These are phyloP conservation scores for Amphiura filiformis DNA, from an alignment of 35 echinoderm and acorn worm species.

Conservation along the genomic window DNA sequence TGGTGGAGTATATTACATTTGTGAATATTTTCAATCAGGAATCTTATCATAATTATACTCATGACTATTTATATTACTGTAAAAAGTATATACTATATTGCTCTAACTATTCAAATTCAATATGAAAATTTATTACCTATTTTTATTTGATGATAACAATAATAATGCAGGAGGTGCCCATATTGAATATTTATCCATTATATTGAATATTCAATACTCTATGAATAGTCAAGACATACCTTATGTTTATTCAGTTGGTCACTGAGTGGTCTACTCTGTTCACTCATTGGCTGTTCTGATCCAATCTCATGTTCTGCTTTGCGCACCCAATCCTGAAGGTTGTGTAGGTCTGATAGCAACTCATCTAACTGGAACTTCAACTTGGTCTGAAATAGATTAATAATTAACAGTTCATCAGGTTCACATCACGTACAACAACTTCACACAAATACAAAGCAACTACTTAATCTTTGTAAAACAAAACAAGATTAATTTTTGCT, in stretches of 20 bases:
- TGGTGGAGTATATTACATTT: background rate
- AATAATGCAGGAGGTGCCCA: no score
- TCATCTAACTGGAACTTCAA: slow-evolving; percentile 62
- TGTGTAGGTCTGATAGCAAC: slow-evolving; percentile 49
- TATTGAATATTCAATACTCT: no score
- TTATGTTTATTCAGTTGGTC: slow-evolving; percentile 96
- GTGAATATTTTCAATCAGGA: background rate
- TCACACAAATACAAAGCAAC: no score
- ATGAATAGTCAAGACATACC: no score
- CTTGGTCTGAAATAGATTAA: slow-evolving; percentile 50
- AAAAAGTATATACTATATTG: background rate
- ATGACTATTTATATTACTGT: background rate
- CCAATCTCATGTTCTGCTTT: slow-evolving; percentile 90
- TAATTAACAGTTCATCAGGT: background rate
- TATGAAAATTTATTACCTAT: no score
- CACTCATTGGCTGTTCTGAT: slow-evolving; percentile 90
- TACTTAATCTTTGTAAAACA: no score
- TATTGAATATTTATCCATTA: no score
- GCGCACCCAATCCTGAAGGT: slow-evolving; percentile 83
- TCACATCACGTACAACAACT: background rate
- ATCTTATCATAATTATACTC: background rate
- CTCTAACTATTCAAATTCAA: background rate
- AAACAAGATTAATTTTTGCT: no score
- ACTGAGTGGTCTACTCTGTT: slow-evolving; percentile 63
- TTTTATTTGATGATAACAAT: no score